Evolutionary conservation across 2,888 invertebrate genomes (phyloP).

Genomic region (Trissolcus brochymenae): DNA sequence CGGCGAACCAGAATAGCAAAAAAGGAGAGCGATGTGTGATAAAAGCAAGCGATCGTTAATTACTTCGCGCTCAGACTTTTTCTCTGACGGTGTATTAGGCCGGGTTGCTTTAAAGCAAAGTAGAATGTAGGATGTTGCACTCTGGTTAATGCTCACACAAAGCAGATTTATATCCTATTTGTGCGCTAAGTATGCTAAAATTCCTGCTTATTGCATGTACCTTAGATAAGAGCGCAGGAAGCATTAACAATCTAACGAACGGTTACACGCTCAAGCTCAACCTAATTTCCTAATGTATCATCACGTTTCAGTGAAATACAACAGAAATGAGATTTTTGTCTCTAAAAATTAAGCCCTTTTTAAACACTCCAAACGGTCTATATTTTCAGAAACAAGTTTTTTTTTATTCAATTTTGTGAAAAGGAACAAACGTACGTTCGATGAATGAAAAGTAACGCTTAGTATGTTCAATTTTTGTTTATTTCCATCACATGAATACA

Average conservation of each 20-base stretch:
- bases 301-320: background rate
- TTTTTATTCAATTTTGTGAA: too few species aligned
- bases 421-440: too few species aligned
- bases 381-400: too few species aligned
- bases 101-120: constrained; percentile 28
- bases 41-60: constrained; percentile 36
- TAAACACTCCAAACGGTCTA: too few species aligned
- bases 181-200: constrained; percentile 38
- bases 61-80: constrained; percentile 9
- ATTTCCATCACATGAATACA: too few species aligned
- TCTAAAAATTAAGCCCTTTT: background rate
- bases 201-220: constrained; percentile 47
- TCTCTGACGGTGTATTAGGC: constrained; percentile 18
- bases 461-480: too few species aligned
- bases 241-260: constrained; percentile 31
- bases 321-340: background rate
- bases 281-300: constrained; percentile 29
- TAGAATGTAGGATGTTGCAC: constrained; percentile 41
- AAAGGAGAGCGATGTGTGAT: constrained; percentile 11
- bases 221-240: constrained; percentile 41
- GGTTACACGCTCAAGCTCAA: constrained; percentile 22
- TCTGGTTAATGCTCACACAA: constrained; percentile 43
- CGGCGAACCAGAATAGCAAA: constrained; percentile 1
- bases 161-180: constrained; percentile 49
- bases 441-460: too few species aligned